Evolutionary conservation across 2,797 vertebrate species (phyloP).

Genomic region (Triplophysa bombifrons): DNA sequence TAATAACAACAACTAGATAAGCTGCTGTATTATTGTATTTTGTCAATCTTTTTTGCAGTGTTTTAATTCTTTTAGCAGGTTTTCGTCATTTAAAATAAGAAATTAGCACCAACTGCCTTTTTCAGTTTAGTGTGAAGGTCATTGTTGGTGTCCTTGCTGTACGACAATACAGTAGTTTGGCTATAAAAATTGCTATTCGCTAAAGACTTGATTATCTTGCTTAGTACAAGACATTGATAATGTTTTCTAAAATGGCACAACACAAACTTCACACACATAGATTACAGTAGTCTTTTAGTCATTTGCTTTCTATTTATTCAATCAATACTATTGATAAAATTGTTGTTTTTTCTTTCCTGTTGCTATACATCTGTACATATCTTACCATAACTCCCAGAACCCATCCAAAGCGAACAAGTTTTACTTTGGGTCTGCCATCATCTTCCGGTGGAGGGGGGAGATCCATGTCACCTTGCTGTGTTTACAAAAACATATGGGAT

Average conservation of each 20-base stretch:
- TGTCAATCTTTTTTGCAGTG: too few relatives aligned
- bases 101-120: too few relatives aligned
- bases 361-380: neutral
- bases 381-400: constrained; percentile 76
- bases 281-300: neutral
- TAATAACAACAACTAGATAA: too few relatives aligned
- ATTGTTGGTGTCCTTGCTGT: too few relatives aligned
- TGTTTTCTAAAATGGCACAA: neutral
- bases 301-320: neutral
- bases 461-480: neutral
- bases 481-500: neutral
- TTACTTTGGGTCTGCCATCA: constrained; percentile 12
- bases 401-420: constrained; percentile 74
- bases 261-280: too few relatives aligned
- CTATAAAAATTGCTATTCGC: neutral
- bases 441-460: constrained; percentile 17
- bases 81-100: too few relatives aligned
- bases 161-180: too few relatives aligned
- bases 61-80: too few relatives aligned
- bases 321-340: neutral
- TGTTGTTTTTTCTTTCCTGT: neutral
- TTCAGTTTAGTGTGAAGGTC: too few relatives aligned
- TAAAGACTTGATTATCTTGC: neutral
- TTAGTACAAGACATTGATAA: neutral
- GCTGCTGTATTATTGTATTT: too few relatives aligned